Percentiles rank a stretch among this genome's conserved stretches.
These are phyloP conservation scores for Varanus komodoensis DNA, from an alignment of 2,113 vertebrate genomes.

Conservation along the genomic window DNA sequence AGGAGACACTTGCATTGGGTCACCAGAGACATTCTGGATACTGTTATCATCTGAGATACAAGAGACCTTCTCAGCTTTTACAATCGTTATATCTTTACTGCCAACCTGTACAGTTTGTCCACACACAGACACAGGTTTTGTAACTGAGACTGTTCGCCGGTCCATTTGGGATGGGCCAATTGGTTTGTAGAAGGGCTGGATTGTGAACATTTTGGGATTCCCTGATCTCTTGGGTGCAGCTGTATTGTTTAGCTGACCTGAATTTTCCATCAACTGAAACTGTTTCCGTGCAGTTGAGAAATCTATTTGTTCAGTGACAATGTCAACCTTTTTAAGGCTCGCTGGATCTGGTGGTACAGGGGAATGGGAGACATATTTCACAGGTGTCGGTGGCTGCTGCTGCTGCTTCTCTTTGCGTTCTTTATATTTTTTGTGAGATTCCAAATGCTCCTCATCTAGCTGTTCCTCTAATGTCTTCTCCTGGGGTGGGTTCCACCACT, in stretches of 20 bases:
- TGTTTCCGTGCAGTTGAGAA: constrained; percentile 93
- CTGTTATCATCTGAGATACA: constrained; percentile 64
- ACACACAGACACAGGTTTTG: constrained; percentile 48
- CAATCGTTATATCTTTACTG: constrained; percentile 17
- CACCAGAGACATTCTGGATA: constrained; percentile 30
- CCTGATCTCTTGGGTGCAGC: constrained; percentile 78
- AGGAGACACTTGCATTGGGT: constrained; percentile 61
- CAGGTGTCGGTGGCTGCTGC: constrained; percentile 65
- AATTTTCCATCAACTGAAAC: constrained; percentile 88
- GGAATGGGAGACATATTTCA: constrained; percentile 60
- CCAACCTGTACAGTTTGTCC: constrained; percentile 61
- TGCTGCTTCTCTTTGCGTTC: constrained; percentile 91
- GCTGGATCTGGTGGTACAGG: constrained; percentile 64
- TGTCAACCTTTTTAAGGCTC: constrained; percentile 83
- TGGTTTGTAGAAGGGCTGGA: constrained; percentile 90
- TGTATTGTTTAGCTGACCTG: constrained; percentile 68
- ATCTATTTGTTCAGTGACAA: constrained; percentile 93
- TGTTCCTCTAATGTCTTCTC: constrained; percentile 92
- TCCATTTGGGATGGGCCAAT: constrained; percentile 73
- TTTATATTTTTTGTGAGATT: constrained; percentile 93
- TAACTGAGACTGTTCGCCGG: constrained; percentile 62
- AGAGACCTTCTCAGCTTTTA: constrained; percentile 76
- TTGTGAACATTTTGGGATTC: constrained; percentile 86
- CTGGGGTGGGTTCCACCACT: constrained; percentile 98
- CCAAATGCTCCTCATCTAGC: constrained; percentile 89